Percentiles rank a stretch among this genome's conserved stretches.
Conservation (phyloP, 2,113 vertebrate species). For the Parus major region DNA sequence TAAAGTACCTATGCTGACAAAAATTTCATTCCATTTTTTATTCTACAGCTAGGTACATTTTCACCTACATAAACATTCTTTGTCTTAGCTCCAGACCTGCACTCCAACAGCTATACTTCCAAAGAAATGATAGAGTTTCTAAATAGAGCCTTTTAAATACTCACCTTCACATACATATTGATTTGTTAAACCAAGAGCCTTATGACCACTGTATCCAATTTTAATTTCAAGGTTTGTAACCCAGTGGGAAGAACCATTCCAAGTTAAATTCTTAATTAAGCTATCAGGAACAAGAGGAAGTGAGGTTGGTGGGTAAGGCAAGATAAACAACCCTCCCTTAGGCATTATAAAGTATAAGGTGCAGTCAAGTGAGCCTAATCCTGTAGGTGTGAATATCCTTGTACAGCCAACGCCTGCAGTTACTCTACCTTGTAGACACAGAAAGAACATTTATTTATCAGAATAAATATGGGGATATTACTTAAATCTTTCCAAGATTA, state of each 20-base stretch:
- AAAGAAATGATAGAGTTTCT: not conserved
- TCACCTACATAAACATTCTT: not conserved
- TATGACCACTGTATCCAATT: slow-evolving; percentile 37
- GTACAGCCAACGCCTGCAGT: slow-evolving; percentile 10
- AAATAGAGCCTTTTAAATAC: slow-evolving; percentile 16
- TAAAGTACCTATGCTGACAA: not conserved
- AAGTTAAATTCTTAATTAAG: slow-evolving; percentile 65
- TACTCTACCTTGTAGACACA: not conserved
- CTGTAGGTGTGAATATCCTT: slow-evolving; percentile 61
- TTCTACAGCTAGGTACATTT: not conserved
- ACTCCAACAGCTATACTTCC: not conserved
- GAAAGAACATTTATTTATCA: slow-evolving; percentile 37
- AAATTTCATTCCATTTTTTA: not conserved
- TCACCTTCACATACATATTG: slow-evolving; percentile 1
- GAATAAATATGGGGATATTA: slow-evolving; percentile 5
- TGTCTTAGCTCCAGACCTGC: not conserved
- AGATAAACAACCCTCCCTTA: slow-evolving; percentile 58
- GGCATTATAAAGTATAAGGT: slow-evolving; percentile 38
- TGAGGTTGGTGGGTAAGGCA: slow-evolving; percentile 16
- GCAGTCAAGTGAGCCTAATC: slow-evolving; percentile 68
- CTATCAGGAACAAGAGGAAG: slow-evolving; percentile 63
- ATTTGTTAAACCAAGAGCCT: slow-evolving; percentile 41
- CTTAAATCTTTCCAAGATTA: not conserved
- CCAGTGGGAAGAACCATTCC: slow-evolving; percentile 51
- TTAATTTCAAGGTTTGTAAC: slow-evolving; percentile 70